Evolutionary conservation across 2,113 vertebrate genomes (phyloP).

Genomic region (Vulpes lagopus): DNA sequence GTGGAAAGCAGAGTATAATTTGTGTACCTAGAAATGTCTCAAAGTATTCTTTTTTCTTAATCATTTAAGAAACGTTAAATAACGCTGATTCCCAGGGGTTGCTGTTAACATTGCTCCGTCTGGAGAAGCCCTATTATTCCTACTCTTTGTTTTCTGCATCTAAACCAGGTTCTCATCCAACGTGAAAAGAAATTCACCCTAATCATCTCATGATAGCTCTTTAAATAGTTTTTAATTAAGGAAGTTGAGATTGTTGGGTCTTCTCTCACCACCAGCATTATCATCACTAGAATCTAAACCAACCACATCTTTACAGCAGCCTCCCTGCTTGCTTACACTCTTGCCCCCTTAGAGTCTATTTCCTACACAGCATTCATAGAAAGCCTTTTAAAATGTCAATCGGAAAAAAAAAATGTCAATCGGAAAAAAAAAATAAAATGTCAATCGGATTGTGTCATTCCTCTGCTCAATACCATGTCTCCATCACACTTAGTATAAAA

Average conservation of each 20-base stretch:
- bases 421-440: no score
- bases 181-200: neutral
- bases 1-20: slow-evolving; percentile 48
- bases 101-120: neutral
- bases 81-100: neutral
- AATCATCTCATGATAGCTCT: neutral
- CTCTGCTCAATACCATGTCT: neutral
- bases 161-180: slow-evolving; percentile 1
- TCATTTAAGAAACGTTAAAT: slow-evolving; percentile 55
- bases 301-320: neutral
- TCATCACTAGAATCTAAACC: neutral
- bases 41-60: slow-evolving; percentile 48
- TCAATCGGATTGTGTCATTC: neutral
- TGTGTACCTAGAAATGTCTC: slow-evolving; percentile 1
- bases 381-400: slow-evolving; percentile 6
- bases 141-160: neutral
- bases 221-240: neutral
- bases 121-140: neutral
- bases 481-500: neutral
- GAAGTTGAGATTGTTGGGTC: neutral
- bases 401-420: no score
- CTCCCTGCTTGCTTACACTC: neutral
- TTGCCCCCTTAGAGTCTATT: neutral
- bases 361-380: neutral
- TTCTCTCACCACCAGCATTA: neutral